Conservation (phyloP, 2,888 invertebrate genomes). For the Oscheius onirici region DNA sequence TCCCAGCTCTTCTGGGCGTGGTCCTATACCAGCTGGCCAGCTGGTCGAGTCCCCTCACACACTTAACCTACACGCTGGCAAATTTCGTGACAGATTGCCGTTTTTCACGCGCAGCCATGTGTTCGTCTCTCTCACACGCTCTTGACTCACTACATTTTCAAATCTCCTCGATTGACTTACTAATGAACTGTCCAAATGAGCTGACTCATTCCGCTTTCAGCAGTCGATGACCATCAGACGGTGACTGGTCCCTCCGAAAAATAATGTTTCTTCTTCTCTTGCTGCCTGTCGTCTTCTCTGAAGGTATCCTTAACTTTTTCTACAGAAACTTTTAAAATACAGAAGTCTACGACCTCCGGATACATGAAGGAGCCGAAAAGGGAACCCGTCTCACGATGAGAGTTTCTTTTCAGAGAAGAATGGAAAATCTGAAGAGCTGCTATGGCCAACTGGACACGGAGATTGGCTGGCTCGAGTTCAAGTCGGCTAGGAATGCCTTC, state of each 20-base stretch:
- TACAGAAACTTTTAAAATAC: constrained; percentile 14
- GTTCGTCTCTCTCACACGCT: constrained; percentile 35
- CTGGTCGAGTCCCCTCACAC: not conserved
- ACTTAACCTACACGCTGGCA: not conserved
- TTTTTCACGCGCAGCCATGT: constrained; percentile 11
- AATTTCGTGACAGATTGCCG: constrained; percentile 3
- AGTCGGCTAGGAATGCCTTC: constrained; percentile 44
- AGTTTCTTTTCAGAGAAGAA: constrained; percentile 48
- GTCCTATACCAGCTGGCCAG: no score
- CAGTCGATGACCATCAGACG: not conserved
- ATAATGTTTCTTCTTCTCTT: not conserved
- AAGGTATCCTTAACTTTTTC: not conserved
- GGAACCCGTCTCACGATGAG: constrained; percentile 52
- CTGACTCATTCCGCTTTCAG: no score
- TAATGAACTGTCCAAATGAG: no score
- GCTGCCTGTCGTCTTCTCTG: not conserved
- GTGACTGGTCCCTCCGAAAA: not conserved
- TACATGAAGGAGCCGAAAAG: constrained; percentile 65
- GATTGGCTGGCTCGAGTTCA: constrained; percentile 66
- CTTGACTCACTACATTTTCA: not conserved
- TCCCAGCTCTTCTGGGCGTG: not conserved
- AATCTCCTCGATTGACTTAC: no score
- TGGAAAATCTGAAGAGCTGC: constrained; percentile 52
- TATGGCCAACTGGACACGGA: constrained; percentile 67
- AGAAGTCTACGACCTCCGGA: constrained; percentile 68